Conservation (phyloP, 2,113 vertebrate species). For the Labeo rohita region DNA sequence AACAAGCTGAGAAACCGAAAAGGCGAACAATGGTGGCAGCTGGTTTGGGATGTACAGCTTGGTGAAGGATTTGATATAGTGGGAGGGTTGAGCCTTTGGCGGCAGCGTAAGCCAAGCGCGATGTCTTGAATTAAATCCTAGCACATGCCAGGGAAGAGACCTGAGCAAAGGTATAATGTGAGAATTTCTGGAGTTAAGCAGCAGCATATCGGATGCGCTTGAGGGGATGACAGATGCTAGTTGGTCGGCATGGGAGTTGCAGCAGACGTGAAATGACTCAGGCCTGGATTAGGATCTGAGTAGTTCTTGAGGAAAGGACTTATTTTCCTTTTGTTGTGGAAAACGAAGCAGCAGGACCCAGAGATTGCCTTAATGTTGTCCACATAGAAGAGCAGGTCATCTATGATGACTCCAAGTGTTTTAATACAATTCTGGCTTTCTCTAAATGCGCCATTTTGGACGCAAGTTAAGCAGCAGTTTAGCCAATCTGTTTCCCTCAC, state of each 20-base stretch:
- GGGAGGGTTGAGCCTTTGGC: background rate
- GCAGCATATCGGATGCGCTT: background rate
- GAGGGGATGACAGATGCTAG: constrained; percentile 25
- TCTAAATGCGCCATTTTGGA: background rate
- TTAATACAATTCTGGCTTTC: background rate
- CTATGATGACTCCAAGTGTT: background rate
- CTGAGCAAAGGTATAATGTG: constrained; percentile 20
- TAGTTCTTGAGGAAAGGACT: background rate
- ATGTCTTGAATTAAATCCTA: constrained; percentile 13
- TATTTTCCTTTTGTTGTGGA: constrained; percentile 27
- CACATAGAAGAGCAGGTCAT: background rate
- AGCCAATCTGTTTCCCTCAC: background rate
- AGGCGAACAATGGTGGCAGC: background rate
- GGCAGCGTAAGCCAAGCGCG: background rate
- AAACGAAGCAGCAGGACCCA: background rate
- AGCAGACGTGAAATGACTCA: background rate
- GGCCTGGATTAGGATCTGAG: constrained; percentile 7
- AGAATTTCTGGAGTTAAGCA: constrained; percentile 1
- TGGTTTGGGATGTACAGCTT: constrained; percentile 1
- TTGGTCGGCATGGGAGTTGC: background rate
- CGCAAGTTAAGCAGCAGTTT: background rate
- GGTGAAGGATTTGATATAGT: constrained; percentile 14
- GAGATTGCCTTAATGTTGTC: background rate
- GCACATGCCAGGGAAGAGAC: background rate
- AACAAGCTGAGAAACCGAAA: background rate